A percentile compares a stretch with the other conserved stretches of the same genome.
phyloP scores from a whole-genome alignment of 2,797 vertebrate species.

The Cheirogaleus major region DNA sequence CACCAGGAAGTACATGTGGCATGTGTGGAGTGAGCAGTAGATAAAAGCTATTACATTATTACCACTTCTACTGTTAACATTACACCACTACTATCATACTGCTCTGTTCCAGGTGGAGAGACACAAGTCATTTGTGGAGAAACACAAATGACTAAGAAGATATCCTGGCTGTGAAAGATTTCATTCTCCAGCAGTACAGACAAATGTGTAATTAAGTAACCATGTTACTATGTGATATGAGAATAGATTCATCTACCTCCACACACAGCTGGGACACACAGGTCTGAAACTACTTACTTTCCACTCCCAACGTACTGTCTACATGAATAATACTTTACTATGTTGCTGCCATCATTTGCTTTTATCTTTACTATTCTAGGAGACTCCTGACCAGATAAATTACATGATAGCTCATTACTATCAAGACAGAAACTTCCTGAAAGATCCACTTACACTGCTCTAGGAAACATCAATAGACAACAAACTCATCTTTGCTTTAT shows the following conservation, averaged over 20 bases:
- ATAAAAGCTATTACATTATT: neutral
- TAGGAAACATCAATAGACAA: neutral
- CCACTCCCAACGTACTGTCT: accelerated
- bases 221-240: neutral
- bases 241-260: neutral
- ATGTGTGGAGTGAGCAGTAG: neutral
- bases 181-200: neutral
- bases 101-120: neutral
- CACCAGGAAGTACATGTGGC: neutral
- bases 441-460: neutral
- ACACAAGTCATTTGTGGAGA: neutral
- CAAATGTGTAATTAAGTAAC: neutral
- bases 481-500: neutral
- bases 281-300: neutral
- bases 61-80: neutral
- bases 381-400: neutral
- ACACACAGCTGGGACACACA: neutral
- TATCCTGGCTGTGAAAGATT: neutral
- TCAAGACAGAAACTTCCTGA: neutral
- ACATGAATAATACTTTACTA: neutral
- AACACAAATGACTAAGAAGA: neutral
- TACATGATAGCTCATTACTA: neutral
- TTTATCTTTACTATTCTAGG: neutral
- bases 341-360: neutral
- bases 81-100: neutral